Base-by-base conservation (phyloP, 2,888 invertebrate genomes). In the Lasioglossum figueresi region DNA sequence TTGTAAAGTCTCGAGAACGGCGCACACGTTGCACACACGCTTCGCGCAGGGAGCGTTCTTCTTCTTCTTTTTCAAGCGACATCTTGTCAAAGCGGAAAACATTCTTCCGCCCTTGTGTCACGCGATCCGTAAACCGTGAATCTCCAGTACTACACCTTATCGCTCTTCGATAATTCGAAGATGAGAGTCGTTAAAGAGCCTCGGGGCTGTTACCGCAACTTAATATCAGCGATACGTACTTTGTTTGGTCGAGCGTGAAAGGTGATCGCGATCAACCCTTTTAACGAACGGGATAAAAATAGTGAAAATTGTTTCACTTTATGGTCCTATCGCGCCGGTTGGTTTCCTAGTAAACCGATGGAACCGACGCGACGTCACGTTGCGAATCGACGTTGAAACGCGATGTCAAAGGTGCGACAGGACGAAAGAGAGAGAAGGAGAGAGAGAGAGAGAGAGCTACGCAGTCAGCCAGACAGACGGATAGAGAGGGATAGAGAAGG, bases 61-160 rank as follows among this genome's bases (percentile, higher is more conserved):
- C 59, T n/a, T n/a, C n/a, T 27, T 59, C 59, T 59, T 27, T 82
- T 80, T 82, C 72, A 75, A 84, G 80, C 80, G 84, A 56, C 82
- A 59, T 86, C 82, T 80, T 76, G 80, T 86, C 86, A 87, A 86
- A 86, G 86, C 80, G 77, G 73, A 86, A 80, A 83, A 86, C 86
- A 86, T 87, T 87, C 83, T 86, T 86, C 75, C 72, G 74, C 78
- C 83, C 78, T 27, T 86, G 82, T 86, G 86, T 37, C 68, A 83
- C 77, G 45, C 71, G 86, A 86, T 12, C 86, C 79, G 72, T 84
- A 45, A 79, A 76, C 74, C 84, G 77, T 79, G 71, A 59, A 59
- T 63, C 80, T 75, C 72, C 16, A 76, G 71, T 72, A n/a, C 56
- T 56, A 56, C 75, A 78, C 83, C 86, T 83, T 86, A 79, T 83